Evolutionary conservation across 92 coral and sea anemone genomes (phyloP), one percentile per base, ranked within the genome.

Genomic region (Umimayanthus chanpuru): DNA sequence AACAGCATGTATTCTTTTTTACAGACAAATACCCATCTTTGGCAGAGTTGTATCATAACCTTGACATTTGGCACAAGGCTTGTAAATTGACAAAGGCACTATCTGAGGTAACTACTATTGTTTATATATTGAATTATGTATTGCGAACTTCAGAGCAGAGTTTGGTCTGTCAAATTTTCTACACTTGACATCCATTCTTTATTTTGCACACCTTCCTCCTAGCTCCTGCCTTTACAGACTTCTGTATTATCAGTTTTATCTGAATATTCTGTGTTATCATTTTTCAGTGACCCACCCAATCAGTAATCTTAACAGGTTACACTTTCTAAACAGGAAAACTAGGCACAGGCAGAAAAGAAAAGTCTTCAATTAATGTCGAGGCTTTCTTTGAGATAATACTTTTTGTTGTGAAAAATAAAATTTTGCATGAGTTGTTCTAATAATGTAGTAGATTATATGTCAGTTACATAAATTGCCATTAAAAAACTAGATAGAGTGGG

Each of bases 1-100:
- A 77, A n/a, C 50, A 47, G 11, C 32, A 77, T 77, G 64, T 77
- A 20, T 77, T 77, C 25, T 20, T 76, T 77, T 11, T 86, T 79
- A 18, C 85, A 86, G 87, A 80, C 2, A 90, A 90, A 78, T 73
- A 86, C 71, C 90, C 90, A 71, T 68, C 56, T 7, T 90, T 90
- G 32, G 30, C 74, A 72, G 81, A 86, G 43, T 28, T 90, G 40
- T 79, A 66, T n/a, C 86, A 77, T 43, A 77, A 71, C 74, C 64
- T 86, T 14, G 90, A 86, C 40, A 81, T 90, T 9, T 81, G 90
- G 90, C 90, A 90, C 79, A 86, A 90, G 64, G 78, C 89, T 18
- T 61, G 85, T 41, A 90, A 86, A 39, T 77, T 89, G 67, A 85
- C 86, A 39, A 90, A 75, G 84, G 53, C 85, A 21, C 75, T 81